Conservation (phyloP, 2,113 vertebrate genomes). For the Amazona guildingii region DNA sequence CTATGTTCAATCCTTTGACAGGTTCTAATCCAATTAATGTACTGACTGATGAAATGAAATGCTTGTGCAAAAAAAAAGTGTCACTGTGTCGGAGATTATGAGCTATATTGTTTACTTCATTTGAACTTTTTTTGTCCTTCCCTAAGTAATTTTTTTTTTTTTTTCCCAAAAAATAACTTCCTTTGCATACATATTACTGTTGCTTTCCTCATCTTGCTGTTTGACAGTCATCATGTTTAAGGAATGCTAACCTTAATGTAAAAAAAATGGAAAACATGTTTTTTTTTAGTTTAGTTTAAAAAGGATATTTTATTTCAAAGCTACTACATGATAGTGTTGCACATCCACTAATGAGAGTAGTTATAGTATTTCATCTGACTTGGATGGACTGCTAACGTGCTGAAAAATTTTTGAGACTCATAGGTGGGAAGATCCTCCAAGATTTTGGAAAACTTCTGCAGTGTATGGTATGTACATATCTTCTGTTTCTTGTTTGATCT, state of each 20-base stretch:
- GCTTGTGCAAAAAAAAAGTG: not conserved
- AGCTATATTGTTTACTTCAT: constrained; percentile 43
- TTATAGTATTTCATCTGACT: not conserved
- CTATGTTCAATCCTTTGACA: not conserved
- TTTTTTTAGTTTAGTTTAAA: not conserved
- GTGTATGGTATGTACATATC: rapidly evolving
- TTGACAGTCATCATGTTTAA: not conserved
- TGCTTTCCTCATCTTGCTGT: not conserved
- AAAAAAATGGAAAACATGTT: not conserved
- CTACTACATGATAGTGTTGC: not conserved
- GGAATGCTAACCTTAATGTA: not conserved
- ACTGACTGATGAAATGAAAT: constrained; percentile 30
- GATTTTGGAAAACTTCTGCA: not conserved
- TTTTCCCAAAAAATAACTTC: not conserved
- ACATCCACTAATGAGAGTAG: not conserved
- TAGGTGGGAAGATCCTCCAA: not conserved
- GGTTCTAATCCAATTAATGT: not conserved
- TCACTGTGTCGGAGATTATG: not conserved
- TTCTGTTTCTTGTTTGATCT: not conserved
- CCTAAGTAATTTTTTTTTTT: not conserved
- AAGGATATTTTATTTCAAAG: not conserved
- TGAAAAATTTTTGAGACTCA: not conserved
- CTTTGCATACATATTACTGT: not conserved
- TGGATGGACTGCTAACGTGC: not conserved
- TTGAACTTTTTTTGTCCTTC: not conserved